phyloP scores from a whole-genome alignment of 2,113 vertebrate species.

The Hippocampus comes region DNA sequence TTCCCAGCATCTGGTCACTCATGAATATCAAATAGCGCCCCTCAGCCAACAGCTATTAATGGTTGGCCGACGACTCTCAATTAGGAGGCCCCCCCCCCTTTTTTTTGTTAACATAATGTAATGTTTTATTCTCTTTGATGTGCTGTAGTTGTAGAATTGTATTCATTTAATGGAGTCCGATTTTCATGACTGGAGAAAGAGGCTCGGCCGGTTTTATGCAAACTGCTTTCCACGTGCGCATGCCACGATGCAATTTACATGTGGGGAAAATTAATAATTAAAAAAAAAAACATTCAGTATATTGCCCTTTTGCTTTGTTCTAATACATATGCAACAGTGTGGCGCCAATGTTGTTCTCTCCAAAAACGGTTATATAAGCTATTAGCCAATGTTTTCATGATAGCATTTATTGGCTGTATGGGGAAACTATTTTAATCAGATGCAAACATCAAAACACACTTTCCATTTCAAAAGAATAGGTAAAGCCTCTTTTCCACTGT shows the following conservation, averaged over 20 bases:
- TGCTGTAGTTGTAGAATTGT: not conserved
- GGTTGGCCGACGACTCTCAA: not conserved
- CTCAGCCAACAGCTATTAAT: not conserved
- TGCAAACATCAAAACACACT: not conserved
- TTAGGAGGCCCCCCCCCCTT: fast-evolving
- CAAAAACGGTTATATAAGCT: not conserved
- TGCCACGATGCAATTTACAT: not conserved
- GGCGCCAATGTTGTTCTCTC: no score
- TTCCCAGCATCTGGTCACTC: not conserved
- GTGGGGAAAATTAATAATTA: not conserved
- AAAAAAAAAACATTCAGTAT: not conserved
- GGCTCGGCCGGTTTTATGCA: not conserved
- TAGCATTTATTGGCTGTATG: not conserved
- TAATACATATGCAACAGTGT: not conserved
- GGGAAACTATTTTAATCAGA: not conserved
- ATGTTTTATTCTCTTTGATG: not conserved
- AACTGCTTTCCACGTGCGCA: not conserved
- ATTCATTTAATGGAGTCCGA: not conserved
- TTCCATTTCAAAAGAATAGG: not conserved
- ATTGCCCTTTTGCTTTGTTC: not conserved
- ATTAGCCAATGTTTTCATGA: not conserved
- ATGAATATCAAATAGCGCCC: not conserved
- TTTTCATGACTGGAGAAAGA: not conserved
- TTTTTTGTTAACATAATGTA: not conserved
- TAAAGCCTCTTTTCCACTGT: no score